Percentiles rank a stretch among this genome's conserved stretches.
Conservation (phyloP, 2,888 invertebrate species). For the Drosophila quinaria region DNA sequence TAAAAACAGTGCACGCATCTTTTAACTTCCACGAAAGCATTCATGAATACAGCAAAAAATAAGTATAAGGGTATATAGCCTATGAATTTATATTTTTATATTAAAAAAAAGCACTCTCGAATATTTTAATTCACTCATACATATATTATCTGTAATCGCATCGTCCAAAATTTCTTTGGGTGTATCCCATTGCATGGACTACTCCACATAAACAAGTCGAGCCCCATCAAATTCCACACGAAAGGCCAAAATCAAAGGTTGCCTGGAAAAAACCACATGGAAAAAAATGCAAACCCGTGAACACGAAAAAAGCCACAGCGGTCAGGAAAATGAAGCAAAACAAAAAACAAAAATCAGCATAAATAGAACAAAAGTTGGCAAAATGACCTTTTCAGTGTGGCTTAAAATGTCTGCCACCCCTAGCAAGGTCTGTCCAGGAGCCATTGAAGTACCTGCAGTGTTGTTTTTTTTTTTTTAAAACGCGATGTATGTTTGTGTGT, state of each 20-base stretch:
- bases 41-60: too few species aligned
- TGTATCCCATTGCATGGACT: constrained; percentile 57
- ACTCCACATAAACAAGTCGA: constrained; percentile 54
- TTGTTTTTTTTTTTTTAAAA: constrained; percentile 22
- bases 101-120: background rate
- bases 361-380: constrained; percentile 73
- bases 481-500: constrained; percentile 18
- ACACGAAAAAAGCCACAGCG: constrained; percentile 29
- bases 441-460: constrained; percentile 26
- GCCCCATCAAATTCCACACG: constrained; percentile 55
- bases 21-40: too few species aligned
- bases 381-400: constrained; percentile 79
- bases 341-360: constrained; percentile 56
- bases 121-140: background rate
- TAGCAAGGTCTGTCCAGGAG: constrained; percentile 31
- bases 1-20: too few species aligned
- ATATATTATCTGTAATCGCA: background rate
- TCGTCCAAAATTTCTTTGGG: constrained; percentile 28
- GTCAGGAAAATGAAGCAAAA: constrained; percentile 31
- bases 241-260: constrained; percentile 72
- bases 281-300: constrained; percentile 39
- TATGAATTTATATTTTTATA: too few species aligned
- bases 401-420: constrained; percentile 75
- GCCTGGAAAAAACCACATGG: constrained; percentile 37
- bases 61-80: too few species aligned